Conservation (phyloP, 2,888 invertebrate species). For the Crocallis elinguaria region DNA sequence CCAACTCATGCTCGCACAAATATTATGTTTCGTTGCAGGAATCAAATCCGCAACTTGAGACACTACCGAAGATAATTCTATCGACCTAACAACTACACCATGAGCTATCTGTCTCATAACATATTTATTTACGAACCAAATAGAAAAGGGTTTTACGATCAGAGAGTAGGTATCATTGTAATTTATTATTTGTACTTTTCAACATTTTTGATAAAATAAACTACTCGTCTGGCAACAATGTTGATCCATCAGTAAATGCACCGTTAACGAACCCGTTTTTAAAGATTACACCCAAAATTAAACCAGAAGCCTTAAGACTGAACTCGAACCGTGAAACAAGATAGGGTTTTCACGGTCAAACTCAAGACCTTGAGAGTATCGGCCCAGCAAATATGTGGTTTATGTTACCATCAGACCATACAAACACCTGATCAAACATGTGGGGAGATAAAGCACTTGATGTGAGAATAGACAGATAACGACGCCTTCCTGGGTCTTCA, state of each 20-base stretch:
- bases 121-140: no score
- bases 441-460: slow-evolving; percentile 82
- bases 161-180: no score
- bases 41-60: no score
- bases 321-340: slow-evolving; percentile 55
- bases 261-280: neutral
- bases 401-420: slow-evolving; percentile 55
- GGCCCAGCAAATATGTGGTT: slow-evolving; percentile 57
- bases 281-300: slow-evolving; percentile 15
- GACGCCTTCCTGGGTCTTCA: slow-evolving; percentile 63
- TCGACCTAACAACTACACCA: no score
- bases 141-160: no score
- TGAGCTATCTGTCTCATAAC: no score
- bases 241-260: neutral
- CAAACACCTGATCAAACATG: slow-evolving; percentile 82
- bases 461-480: slow-evolving; percentile 75
- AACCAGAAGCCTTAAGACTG: slow-evolving; percentile 54
- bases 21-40: no score
- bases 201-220: no score
- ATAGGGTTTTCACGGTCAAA: slow-evolving; percentile 72
- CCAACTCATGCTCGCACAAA: no score
- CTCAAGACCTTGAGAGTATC: slow-evolving; percentile 61
- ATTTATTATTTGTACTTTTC: no score
- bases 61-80: no score
- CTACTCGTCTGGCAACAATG: neutral